phyloP scores from a whole-genome alignment of 1,140 invertebrate genomes.

The Euwallacea similis region DNA sequence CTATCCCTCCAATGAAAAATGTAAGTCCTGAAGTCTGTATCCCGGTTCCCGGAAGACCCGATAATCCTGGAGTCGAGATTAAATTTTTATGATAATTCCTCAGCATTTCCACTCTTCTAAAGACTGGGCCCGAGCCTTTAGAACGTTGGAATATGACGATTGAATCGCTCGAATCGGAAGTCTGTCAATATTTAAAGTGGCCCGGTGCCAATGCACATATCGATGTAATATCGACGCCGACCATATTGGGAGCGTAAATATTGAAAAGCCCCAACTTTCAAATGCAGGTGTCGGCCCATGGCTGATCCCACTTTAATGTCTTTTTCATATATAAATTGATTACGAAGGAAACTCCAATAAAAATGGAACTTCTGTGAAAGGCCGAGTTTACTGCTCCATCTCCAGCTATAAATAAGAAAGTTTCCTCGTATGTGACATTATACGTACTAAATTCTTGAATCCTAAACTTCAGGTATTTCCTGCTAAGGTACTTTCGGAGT shows the following conservation, averaged over 20 bases:
- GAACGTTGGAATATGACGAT: background rate
- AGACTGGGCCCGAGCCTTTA: background rate
- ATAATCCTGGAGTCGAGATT: background rate
- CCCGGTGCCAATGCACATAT: conserved; percentile 3
- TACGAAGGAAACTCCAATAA: conserved; percentile 16
- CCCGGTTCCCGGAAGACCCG: too few species aligned
- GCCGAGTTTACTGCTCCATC: conserved; percentile 22
- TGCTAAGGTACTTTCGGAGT: background rate
- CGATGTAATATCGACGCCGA: background rate
- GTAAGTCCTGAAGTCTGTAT: too few species aligned
- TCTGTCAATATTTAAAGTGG: conserved; percentile 3
- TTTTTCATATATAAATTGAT: conserved; percentile 20
- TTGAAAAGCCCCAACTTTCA: background rate
- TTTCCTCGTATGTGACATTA: conserved; percentile 21
- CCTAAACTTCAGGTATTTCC: conserved; percentile 19
- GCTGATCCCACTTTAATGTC: conserved; percentile 4
- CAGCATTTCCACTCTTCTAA: background rate
- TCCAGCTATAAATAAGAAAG: conserved; percentile 20
- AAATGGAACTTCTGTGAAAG: conserved; percentile 10
- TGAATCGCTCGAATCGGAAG: background rate
- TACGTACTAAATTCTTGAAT: conserved; percentile 14
- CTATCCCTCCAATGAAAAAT: too few species aligned
- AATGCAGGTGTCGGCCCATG: background rate
- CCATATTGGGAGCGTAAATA: background rate
- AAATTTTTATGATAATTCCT: conserved; percentile 3